phyloP scores from a whole-genome alignment of 2,888 invertebrate species.

The Polyploca ridens region DNA sequence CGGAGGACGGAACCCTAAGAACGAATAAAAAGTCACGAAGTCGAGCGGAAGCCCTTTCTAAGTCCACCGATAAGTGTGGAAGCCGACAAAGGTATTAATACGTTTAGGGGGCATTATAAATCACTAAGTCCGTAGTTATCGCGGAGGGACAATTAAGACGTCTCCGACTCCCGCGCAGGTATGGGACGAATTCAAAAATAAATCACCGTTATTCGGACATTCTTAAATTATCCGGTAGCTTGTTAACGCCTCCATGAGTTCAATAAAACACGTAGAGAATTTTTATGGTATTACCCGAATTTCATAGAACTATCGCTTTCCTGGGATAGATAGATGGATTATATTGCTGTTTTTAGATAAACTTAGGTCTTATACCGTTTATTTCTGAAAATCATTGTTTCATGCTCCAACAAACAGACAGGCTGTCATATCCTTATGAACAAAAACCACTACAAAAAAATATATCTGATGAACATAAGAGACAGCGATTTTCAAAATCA shows the following conservation, averaged over 20 bases:
- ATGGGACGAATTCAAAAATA: constrained; percentile 11
- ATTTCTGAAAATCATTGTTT: no score
- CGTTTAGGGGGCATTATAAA: constrained; percentile 75
- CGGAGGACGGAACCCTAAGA: constrained; percentile 18
- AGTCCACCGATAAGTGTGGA: constrained; percentile 64
- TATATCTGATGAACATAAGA: no score
- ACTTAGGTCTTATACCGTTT: no score
- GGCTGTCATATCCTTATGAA: no score
- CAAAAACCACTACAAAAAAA: no score
- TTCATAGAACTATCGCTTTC: no score
- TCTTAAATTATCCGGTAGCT: constrained; percentile 13
- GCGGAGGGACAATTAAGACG: constrained; percentile 76
- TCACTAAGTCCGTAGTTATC: constrained; percentile 72
- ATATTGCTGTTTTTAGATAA: no score
- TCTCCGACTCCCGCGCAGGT: constrained; percentile 33
- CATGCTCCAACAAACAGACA: no score
- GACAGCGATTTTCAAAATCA: no score
- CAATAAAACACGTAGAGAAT: no score
- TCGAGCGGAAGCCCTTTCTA: constrained; percentile 70
- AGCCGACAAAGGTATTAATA: constrained; percentile 80
- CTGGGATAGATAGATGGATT: no score
- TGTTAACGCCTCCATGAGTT: constrained; percentile 1
- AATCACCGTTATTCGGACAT: not conserved
- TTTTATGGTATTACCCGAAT: not conserved
- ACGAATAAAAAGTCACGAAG: constrained; percentile 40